A percentile compares a stretch with the other conserved stretches of the same genome.
Evolutionary conservation across 2,888 invertebrate species (phyloP).

Genomic region (Flabesymbios commensalis): DNA sequence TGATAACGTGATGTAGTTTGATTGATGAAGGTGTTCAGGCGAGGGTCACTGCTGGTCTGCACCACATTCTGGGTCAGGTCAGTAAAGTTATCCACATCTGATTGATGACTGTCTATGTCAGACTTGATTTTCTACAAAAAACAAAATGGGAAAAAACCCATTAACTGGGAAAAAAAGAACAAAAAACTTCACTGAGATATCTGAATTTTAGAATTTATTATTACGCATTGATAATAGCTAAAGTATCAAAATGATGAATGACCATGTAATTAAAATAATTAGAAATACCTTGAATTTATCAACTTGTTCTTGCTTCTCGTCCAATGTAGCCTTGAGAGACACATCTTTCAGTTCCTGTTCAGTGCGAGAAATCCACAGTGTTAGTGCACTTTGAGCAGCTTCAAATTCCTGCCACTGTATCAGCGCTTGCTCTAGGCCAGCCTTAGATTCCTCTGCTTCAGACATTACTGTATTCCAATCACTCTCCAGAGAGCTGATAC

Average conservation of each 20-base stretch:
- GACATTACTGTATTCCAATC: slow-evolving; percentile 73
- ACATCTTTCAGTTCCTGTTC: slow-evolving; percentile 75
- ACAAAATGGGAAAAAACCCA: too few species aligned
- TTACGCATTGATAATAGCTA: too few species aligned
- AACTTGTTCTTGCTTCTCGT: slow-evolving; percentile 43
- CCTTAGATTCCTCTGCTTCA: slow-evolving; percentile 41
- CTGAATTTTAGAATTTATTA: too few species aligned
- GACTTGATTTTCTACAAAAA: slow-evolving; percentile 66
- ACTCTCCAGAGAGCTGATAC: slow-evolving; percentile 85
- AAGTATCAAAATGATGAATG: too few species aligned
- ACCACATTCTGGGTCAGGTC: slow-evolving; percentile 85
- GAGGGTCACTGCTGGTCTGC: slow-evolving; percentile 79
- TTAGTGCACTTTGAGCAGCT: slow-evolving; percentile 79
- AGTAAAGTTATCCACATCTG: slow-evolving; percentile 83
- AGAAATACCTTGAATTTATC: slow-evolving; percentile 62
- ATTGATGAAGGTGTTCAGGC: slow-evolving; percentile 76
- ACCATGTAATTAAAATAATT: too few species aligned
- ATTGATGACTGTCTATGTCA: slow-evolving; percentile 78
- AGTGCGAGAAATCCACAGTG: slow-evolving; percentile 84
- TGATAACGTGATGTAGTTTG: slow-evolving; percentile 92
- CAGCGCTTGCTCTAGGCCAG: slow-evolving; percentile 75
- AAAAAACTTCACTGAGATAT: too few species aligned
- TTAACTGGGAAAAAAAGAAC: too few species aligned
- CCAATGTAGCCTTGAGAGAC: slow-evolving; percentile 50
- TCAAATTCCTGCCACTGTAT: slow-evolving; percentile 93